Percentiles rank a stretch among this genome's conserved stretches.
Evolutionary conservation across 2,113 vertebrate species (phyloP).

Genomic region (Jaculus jaculus): DNA sequence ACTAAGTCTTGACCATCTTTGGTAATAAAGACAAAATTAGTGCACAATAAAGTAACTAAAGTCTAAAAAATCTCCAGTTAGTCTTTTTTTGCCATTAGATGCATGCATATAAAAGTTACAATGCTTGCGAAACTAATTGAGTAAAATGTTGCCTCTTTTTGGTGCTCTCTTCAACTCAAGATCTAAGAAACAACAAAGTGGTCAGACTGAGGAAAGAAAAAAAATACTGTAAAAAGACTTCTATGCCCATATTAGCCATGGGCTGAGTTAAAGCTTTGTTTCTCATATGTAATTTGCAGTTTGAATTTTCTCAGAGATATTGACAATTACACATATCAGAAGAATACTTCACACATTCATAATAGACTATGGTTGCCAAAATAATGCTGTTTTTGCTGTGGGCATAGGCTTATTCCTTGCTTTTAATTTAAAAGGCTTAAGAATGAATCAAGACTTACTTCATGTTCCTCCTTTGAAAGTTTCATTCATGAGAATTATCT

Average conservation of each 20-base stretch:
- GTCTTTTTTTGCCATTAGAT: neutral
- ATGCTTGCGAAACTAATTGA: neutral
- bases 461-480: neutral
- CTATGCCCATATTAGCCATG: neutral
- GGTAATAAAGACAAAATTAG: neutral
- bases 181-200: neutral
- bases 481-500: neutral
- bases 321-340: neutral
- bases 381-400: neutral
- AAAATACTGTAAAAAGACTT: neutral
- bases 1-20: slow-evolving; percentile 31
- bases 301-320: neutral
- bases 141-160: neutral
- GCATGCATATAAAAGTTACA: neutral
- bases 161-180: neutral
- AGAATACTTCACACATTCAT: neutral
- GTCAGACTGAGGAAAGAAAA: neutral
- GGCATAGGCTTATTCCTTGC: neutral
- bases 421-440: neutral
- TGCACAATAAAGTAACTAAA: neutral
- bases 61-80: neutral
- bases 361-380: neutral
- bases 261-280: neutral
- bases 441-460: neutral
- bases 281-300: neutral